These are phyloP conservation scores for Telenomus remus DNA, from an alignment of 1,140 invertebrate species.

Conservation along the genomic window DNA sequence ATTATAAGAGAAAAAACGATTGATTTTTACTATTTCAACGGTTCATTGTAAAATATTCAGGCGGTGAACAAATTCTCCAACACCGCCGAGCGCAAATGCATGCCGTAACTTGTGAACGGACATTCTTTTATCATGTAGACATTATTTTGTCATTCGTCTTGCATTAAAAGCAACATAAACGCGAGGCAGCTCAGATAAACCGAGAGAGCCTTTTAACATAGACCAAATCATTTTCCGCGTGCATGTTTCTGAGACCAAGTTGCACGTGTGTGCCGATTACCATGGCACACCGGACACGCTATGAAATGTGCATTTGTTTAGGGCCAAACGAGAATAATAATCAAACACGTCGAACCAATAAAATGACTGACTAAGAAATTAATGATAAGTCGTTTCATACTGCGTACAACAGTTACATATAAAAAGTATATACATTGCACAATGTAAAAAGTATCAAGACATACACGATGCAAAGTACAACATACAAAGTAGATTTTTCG, in stretches of 20 bases:
- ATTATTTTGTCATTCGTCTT: conserved; percentile 19
- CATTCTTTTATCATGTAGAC: conserved; percentile 17
- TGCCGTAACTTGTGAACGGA: conserved; percentile 16
- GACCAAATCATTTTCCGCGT: conserved; percentile 41
- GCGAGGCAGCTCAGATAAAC: conserved; percentile 15
- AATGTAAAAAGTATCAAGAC: too few relatives aligned
- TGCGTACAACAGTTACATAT: too few relatives aligned
- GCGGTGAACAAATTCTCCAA: not conserved
- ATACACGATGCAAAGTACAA: too few relatives aligned
- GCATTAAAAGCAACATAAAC: conserved; percentile 6
- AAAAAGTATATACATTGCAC: too few relatives aligned
- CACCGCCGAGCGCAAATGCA: conserved; percentile 15
- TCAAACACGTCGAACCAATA: conserved; percentile 40
- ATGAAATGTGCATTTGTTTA: conserved; percentile 39
- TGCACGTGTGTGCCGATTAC: conserved; percentile 12
- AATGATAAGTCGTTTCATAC: conserved; percentile 57
- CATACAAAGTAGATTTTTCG: too few relatives aligned
- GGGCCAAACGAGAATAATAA: conserved; percentile 36
- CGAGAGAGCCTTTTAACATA: conserved; percentile 8
- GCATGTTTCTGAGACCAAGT: not conserved
- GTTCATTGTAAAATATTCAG: not conserved
- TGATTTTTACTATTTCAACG: not conserved
- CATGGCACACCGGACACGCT: conserved; percentile 29
- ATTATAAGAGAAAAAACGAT: too few relatives aligned
- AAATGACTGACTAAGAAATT: conserved; percentile 40